Evolutionary conservation across 2,113 vertebrate species (phyloP).

Genomic region (Mus spicilegus): DNA sequence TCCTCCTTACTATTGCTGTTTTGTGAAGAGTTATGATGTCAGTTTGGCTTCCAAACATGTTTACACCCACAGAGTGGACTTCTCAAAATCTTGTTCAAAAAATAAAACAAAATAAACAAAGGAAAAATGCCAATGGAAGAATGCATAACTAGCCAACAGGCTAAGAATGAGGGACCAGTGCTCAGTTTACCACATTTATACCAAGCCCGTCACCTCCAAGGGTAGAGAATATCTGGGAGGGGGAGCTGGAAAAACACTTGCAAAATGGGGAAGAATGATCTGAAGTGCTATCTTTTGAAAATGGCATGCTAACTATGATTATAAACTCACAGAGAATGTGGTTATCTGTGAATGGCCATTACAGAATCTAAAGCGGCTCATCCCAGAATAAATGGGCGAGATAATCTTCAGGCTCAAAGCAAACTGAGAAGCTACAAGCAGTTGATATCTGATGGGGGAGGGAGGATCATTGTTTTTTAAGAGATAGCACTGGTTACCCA

Average conservation of each 20-base stretch:
- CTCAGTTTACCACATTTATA: background rate
- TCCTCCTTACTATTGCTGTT: background rate
- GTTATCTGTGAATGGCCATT: no score
- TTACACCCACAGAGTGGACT: background rate
- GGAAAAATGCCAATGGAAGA: background rate
- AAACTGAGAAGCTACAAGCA: background rate
- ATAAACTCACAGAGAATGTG: background rate
- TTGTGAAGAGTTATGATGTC: background rate
- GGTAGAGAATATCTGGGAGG: background rate
- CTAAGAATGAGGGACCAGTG: background rate
- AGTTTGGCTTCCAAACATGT: background rate
- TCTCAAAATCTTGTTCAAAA: background rate
- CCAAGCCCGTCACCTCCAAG: background rate
- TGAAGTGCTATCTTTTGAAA: background rate
- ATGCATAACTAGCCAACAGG: background rate
- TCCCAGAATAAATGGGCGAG: background rate
- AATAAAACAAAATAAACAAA: background rate
- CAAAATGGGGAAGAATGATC: background rate
- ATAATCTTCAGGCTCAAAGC: background rate
- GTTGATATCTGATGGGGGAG: background rate
- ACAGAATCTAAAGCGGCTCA: background rate
- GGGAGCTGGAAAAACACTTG: background rate
- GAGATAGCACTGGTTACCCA: background rate
- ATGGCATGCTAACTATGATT: background rate
- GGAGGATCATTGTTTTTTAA: no score